phyloP scores from a whole-genome alignment of 2,888 invertebrate genomes.

The Drosophila rellima region DNA sequence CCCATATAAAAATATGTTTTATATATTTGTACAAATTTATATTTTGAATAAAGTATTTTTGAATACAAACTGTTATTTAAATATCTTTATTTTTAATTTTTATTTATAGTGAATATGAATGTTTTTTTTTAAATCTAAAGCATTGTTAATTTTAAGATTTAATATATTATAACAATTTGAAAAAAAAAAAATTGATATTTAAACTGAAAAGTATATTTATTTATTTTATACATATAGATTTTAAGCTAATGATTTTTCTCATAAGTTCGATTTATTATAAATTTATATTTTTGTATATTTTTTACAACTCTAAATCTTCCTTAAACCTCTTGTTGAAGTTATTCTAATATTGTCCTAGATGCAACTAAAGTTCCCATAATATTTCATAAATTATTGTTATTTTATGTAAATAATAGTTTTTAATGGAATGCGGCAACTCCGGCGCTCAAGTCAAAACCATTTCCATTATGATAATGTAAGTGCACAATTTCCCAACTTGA shows the following conservation, averaged over 20 bases:
- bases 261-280: too few species aligned
- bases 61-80: too few species aligned
- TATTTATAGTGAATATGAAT: too few species aligned
- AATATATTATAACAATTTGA: not conserved
- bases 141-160: not conserved
- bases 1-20: too few species aligned
- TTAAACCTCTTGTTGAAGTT: not conserved
- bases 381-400: constrained; percentile 11
- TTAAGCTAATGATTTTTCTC: too few species aligned
- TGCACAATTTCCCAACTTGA: constrained; percentile 78
- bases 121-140: too few species aligned
- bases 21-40: too few species aligned
- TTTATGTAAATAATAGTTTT: constrained; percentile 9
- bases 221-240: too few species aligned
- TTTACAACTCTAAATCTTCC: not conserved
- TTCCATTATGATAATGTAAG: constrained; percentile 83
- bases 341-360: constrained; percentile 5
- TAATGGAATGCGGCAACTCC: constrained; percentile 55
- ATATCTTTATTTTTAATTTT: too few species aligned
- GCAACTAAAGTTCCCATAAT: constrained; percentile 1
- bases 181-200: not conserved
- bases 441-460: constrained; percentile 73
- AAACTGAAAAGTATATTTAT: not conserved
- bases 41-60: too few species aligned
- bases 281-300: too few species aligned